Percentiles rank a stretch among this genome's conserved stretches.
Evolutionary conservation across 1,140 invertebrate genomes (phyloP).

Genomic region (Nephotettix cincticeps): DNA sequence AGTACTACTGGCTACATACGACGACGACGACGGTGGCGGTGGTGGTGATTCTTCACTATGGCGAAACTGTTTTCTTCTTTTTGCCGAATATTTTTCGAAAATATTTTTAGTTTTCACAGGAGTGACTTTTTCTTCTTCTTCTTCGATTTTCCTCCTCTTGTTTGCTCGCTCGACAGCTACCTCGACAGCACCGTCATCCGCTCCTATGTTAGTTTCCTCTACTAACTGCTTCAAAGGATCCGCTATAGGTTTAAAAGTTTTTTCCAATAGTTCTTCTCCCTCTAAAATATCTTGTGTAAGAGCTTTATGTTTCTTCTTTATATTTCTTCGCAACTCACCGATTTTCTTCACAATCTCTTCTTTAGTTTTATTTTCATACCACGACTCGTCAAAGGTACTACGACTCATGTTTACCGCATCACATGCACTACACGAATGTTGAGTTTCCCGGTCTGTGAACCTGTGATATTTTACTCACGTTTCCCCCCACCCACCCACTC

Average conservation of each 20-base stretch:
- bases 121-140: not conserved
- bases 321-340: not conserved
- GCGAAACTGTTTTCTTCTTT: not conserved
- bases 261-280: not conserved
- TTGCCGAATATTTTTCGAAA: not conserved
- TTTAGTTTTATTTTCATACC: slow-evolving; percentile 10
- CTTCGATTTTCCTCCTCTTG: not conserved
- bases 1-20: no score
- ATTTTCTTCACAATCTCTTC: slow-evolving; percentile 3
- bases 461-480: no score
- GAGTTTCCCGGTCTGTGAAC: no score
- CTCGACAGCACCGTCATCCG: not conserved
- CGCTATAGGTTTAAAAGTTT: not conserved
- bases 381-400: not conserved
- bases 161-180: not conserved
- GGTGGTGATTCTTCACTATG: no score
- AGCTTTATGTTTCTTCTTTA: not conserved
- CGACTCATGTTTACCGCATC: no score
- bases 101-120: not conserved
- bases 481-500: no score
- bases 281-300: not conserved
- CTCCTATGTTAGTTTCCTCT: no score
- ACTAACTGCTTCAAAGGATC: not conserved
- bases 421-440: no score
- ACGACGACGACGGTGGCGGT: no score